These are phyloP conservation scores for Cryptotis parvus DNA, from an alignment of 2,113 vertebrate genomes.

Conservation along the genomic window DNA sequence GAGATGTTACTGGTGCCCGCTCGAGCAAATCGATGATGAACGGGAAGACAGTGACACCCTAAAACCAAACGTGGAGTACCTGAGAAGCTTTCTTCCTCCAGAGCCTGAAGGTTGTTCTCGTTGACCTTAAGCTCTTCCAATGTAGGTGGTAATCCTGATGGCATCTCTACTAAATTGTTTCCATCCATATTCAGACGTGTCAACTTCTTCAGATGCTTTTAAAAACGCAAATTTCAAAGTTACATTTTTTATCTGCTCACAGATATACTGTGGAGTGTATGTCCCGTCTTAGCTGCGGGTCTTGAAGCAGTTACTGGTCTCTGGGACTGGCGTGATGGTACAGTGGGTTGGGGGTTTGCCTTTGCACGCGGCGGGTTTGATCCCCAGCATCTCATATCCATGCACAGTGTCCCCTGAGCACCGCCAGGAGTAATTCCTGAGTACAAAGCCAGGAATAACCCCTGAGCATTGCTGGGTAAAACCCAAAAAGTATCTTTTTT, in stretches of 20 bases:
- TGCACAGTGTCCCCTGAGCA: no score
- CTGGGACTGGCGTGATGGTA: no score
- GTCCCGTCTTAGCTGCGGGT: slow-evolving; percentile 42
- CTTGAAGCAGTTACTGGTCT: background rate
- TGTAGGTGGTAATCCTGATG: slow-evolving; percentile 89
- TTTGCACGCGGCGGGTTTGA: no score
- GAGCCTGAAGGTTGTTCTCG: slow-evolving; percentile 92
- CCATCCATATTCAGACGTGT: slow-evolving; percentile 94
- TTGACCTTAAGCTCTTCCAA: slow-evolving; percentile 97
- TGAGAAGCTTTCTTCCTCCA: slow-evolving; percentile 90
- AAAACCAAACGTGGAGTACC: slow-evolving; percentile 85
- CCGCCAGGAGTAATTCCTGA: no score
- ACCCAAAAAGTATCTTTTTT: no score
- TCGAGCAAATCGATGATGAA: no score
- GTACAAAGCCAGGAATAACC: no score
- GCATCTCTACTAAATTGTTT: slow-evolving; percentile 91
- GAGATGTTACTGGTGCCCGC: no score
- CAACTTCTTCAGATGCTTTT: slow-evolving; percentile 93
- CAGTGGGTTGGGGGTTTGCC: no score
- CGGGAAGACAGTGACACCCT: no score
- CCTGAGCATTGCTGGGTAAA: no score
- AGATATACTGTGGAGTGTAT: background rate
- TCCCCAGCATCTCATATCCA: no score
- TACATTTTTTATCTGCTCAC: slow-evolving; percentile 31
- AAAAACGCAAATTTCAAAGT: slow-evolving; percentile 64